Evolutionary conservation across 2,797 vertebrate genomes (phyloP).

Genomic region (Syncerus caffer): DNA sequence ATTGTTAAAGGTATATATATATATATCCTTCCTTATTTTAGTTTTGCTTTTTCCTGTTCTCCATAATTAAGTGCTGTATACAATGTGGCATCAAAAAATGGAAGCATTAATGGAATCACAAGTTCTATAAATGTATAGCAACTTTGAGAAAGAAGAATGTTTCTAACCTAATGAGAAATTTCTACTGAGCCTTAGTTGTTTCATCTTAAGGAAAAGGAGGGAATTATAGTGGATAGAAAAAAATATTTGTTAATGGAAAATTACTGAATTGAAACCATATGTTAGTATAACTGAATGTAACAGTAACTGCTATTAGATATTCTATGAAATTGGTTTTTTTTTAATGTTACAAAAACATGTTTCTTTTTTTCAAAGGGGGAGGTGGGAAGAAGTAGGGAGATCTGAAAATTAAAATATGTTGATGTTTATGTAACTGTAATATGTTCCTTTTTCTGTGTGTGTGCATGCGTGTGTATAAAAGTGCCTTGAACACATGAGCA

Average conservation of each 20-base stretch:
- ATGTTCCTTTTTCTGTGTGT: background rate
- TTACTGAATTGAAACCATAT: background rate
- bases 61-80: background rate
- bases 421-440: constrained; percentile 20
- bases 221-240: background rate
- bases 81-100: constrained; percentile 5
- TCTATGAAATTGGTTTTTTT: constrained; percentile 12
- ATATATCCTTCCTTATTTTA: background rate
- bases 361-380: background rate
- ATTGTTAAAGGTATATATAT: background rate
- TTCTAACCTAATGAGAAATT: constrained; percentile 14
- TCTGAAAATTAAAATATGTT: constrained; percentile 47
- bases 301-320: constrained; percentile 33
- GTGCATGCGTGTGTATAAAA: background rate
- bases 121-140: constrained; percentile 10
- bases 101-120: constrained; percentile 13
- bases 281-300: constrained; percentile 38
- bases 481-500: constrained; percentile 33
- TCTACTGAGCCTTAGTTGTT: background rate
- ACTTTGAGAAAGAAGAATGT: background rate
- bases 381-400: background rate
- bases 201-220: background rate
- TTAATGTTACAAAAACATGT: background rate
- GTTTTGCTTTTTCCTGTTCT: constrained; percentile 18
- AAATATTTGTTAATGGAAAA: constrained; percentile 10